phyloP scores from a whole-genome alignment of 2,113 vertebrate genomes.

The human (Homo sapiens) region DNA sequence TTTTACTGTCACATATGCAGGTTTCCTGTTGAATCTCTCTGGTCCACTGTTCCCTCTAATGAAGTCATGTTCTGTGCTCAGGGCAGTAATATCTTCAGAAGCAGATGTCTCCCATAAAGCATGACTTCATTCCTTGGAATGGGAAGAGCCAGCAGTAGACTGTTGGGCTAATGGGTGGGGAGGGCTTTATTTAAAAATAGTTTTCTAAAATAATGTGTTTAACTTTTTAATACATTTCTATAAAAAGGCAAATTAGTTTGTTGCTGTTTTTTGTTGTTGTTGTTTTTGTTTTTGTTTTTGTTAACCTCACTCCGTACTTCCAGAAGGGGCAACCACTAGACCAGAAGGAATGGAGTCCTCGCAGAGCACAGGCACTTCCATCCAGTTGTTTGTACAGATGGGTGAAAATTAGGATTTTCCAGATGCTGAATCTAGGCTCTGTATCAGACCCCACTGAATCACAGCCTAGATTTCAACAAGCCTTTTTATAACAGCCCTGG shows the following conservation, averaged over 20 bases:
- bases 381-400: constrained; percentile 55
- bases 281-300: background rate
- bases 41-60: constrained; percentile 68
- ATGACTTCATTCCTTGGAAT: constrained; percentile 79
- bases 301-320: constrained; percentile 49
- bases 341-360: constrained; percentile 35
- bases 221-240: constrained; percentile 58
- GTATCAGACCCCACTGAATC: constrained; percentile 53
- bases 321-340: constrained; percentile 29
- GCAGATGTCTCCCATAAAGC: constrained; percentile 74
- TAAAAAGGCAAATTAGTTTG: constrained; percentile 60
- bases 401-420: constrained; percentile 47
- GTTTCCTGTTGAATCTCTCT: constrained; percentile 66
- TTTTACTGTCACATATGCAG: constrained; percentile 64
- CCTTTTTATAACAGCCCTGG: constrained; percentile 32
- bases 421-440: constrained; percentile 50
- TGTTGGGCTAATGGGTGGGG: constrained; percentile 40
- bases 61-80: constrained; percentile 70
- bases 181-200: constrained; percentile 70
- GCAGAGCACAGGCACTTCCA: constrained; percentile 31
- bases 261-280: constrained; percentile 12
- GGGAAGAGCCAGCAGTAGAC: constrained; percentile 68
- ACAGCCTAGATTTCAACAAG: constrained; percentile 54
- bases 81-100: constrained; percentile 69
- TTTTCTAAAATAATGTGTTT: constrained; percentile 71